A percentile compares a stretch with the other conserved stretches of the same genome.
These are phyloP conservation scores for Sesia apiformis DNA, from an alignment of 2,888 invertebrate species.

Conservation along the genomic window DNA sequence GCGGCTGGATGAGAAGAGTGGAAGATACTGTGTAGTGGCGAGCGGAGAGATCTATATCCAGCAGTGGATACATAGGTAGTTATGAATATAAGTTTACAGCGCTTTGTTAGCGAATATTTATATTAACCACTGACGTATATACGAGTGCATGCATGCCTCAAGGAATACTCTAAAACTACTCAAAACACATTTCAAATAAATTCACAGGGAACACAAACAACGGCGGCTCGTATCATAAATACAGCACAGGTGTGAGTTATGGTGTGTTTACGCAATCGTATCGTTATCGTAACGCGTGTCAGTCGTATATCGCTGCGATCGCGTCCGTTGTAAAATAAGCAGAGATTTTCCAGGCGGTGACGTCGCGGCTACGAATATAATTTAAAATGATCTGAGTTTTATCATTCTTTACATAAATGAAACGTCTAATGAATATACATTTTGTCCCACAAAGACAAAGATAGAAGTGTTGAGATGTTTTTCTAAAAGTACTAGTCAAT, in stretches of 20 bases:
- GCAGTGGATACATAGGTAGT: neutral
- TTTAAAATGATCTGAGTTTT: no score
- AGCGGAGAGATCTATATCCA: neutral
- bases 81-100: neutral
- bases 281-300: constrained; percentile 2
- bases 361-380: neutral
- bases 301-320: constrained; percentile 4
- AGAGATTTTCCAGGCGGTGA: neutral
- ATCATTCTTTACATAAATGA: no score
- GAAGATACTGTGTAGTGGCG: neutral
- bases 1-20: no score
- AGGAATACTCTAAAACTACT: neutral
- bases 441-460: no score
- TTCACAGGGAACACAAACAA: constrained; percentile 2
- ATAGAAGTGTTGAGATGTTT: no score
- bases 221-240: constrained; percentile 5
- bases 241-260: constrained; percentile 9
- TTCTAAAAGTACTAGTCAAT: no score
- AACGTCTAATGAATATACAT: no score
- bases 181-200: neutral
- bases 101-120: neutral
- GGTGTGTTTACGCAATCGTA: constrained; percentile 6
- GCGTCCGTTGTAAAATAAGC: neutral
- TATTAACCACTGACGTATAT: neutral
- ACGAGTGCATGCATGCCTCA: neutral